Percentiles rank a stretch among this genome's conserved stretches.
These are phyloP conservation scores for Atherinosoma microstoma DNA, from an alignment of 2,797 vertebrate species.

Conservation along the genomic window DNA sequence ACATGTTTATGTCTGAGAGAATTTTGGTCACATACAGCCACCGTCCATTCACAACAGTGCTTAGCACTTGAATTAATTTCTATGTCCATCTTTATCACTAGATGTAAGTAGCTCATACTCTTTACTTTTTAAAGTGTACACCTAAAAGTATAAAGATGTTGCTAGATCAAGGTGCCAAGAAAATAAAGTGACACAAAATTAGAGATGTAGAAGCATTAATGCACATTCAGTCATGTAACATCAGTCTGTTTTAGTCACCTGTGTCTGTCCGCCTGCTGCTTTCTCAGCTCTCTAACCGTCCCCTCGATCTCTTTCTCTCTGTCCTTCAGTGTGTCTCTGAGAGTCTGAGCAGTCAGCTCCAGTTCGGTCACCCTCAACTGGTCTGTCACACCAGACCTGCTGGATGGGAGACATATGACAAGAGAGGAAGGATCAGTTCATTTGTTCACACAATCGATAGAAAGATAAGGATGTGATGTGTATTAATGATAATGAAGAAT, in stretches of 20 bases:
- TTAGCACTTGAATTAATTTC: too few species aligned
- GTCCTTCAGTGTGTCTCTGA: conserved; percentile 74
- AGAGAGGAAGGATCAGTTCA: background rate
- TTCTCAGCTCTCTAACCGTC: conserved; percentile 72
- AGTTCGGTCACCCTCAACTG: conserved; percentile 75
- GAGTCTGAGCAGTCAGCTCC: conserved; percentile 70
- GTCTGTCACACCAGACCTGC: conserved; percentile 74
- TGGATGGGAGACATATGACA: conserved; percentile 23
- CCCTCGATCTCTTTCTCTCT: conserved; percentile 80
- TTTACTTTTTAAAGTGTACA: background rate
- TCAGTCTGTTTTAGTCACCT: conserved; percentile 61
- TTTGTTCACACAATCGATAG: too few species aligned
- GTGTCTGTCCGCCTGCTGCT: conserved; percentile 78
- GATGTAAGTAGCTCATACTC: too few species aligned
- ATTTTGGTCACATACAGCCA: too few species aligned
- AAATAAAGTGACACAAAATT: background rate
- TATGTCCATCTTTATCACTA: too few species aligned
- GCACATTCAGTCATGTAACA: background rate
- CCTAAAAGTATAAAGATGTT: background rate
- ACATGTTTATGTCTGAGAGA: too few species aligned
- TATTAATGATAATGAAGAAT: background rate
- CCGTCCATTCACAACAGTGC: too few species aligned
- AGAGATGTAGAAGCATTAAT: background rate
- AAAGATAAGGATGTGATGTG: background rate
- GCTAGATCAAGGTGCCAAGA: background rate